Percentiles rank a stretch among this genome's conserved stretches.
These are phyloP conservation scores for Orthosia gracilis DNA, from an alignment of 2,888 invertebrate genomes.

Conservation along the genomic window DNA sequence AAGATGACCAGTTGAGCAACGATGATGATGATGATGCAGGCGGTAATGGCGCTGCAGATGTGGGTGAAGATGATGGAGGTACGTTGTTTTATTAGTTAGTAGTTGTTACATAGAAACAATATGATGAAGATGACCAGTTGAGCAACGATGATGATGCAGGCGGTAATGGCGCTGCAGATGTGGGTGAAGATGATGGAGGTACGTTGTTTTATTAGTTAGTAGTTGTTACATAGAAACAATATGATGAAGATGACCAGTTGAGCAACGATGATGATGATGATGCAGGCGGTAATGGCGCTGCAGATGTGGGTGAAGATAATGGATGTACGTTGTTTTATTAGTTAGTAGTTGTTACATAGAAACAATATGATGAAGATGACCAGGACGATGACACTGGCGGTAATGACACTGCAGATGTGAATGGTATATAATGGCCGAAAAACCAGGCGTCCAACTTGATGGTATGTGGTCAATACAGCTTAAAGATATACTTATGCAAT, in stretches of 20 bases:
- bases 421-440: no score
- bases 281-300: constrained; percentile 73
- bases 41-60: constrained; percentile 74
- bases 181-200: constrained; percentile 59
- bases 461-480: no score
- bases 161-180: constrained; percentile 74
- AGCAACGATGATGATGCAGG: constrained; percentile 81
- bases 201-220: no score
- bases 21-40: constrained; percentile 86
- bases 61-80: constrained; percentile 79
- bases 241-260: constrained; percentile 68
- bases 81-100: constrained; percentile 26
- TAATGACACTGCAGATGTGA: no score
- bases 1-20: constrained; percentile 69
- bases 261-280: constrained; percentile 82
- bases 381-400: no score
- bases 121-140: constrained; percentile 65
- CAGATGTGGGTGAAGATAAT: constrained; percentile 79
- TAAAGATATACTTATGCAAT: no score
- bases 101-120: constrained; percentile 67
- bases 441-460: no score
- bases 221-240: constrained; percentile 67
- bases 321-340: constrained; percentile 66
- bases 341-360: constrained; percentile 58
- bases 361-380: constrained; percentile 66